Evolutionary conservation across 1,140 invertebrate species (phyloP).

Genomic region (Megathymus violae): DNA sequence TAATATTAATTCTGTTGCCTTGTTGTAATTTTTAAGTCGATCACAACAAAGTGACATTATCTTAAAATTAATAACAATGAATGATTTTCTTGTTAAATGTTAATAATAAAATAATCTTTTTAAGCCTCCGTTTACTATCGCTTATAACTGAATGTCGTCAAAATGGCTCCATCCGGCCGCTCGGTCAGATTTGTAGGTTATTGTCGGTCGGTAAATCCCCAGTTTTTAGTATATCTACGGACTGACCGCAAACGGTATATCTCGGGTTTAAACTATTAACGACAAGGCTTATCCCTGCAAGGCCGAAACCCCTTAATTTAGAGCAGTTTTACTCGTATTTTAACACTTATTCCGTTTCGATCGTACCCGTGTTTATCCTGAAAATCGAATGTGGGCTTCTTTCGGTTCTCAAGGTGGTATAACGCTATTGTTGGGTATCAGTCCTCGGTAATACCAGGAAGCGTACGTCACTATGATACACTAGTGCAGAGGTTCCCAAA

Average conservation of each 20-base stretch:
- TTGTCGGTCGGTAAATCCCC: conserved; percentile 50
- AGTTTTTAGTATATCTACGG: conserved; percentile 63
- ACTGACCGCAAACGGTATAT: conserved; percentile 41
- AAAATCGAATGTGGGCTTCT: too few relatives aligned
- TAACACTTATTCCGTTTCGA: not conserved
- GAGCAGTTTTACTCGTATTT: conserved; percentile 6
- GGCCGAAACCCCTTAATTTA: conserved; percentile 6
- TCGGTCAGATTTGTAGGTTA: conserved; percentile 60
- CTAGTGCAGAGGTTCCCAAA: too few relatives aligned
- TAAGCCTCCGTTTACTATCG: conserved; percentile 3
- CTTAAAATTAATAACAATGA: too few relatives aligned
- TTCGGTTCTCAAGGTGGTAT: too few relatives aligned
- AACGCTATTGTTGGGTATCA: too few relatives aligned
- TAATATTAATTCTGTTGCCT: too few relatives aligned
- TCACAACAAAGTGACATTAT: too few relatives aligned
- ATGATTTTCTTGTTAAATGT: too few relatives aligned
- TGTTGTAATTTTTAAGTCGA: too few relatives aligned
- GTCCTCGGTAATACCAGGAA: too few relatives aligned
- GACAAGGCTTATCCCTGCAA: conserved; percentile 31
- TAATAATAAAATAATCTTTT: not conserved
- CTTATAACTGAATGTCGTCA: conserved; percentile 15
- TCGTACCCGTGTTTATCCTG: not conserved
- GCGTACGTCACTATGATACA: too few relatives aligned
- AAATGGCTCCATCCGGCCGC: conserved; percentile 39
- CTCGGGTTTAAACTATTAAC: conserved; percentile 57